phyloP scores from a whole-genome alignment of 2,888 invertebrate genomes.

The Drosophila lacicola region DNA sequence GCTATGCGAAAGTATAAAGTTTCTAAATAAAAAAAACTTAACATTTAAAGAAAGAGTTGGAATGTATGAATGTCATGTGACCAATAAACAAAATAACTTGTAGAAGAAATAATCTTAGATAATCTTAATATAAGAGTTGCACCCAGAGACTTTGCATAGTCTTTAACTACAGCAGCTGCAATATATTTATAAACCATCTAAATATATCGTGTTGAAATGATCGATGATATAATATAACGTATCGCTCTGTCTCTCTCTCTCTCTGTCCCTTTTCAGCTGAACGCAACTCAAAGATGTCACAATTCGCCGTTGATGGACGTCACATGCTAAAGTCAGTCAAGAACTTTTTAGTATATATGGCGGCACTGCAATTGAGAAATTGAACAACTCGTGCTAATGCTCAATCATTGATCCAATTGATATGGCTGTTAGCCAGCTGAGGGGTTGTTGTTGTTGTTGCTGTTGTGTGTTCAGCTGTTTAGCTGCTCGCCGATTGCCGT shows the following conservation, averaged over 20 bases:
- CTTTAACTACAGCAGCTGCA: not conserved
- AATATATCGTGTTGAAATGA: constrained; percentile 12
- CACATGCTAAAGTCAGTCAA: constrained; percentile 30
- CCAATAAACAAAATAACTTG: not conserved
- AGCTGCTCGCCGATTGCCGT: constrained; percentile 26
- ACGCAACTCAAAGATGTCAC: constrained; percentile 29
- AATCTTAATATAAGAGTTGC: too few species aligned
- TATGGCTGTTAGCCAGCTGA: constrained; percentile 47
- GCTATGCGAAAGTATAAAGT: too few species aligned
- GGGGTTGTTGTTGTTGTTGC: constrained; percentile 35
- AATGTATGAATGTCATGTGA: too few species aligned
- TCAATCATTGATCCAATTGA: constrained; percentile 71
- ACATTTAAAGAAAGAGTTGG: too few species aligned
- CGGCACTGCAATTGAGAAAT: constrained; percentile 47
- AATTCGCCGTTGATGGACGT: constrained; percentile 8
- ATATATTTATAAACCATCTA: not conserved
- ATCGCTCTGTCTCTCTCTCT: too few species aligned
- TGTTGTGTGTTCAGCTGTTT: constrained; percentile 13
- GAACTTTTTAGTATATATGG: not conserved
- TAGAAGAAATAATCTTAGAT: not conserved
- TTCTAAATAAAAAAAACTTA: too few species aligned
- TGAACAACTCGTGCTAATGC: constrained; percentile 69
- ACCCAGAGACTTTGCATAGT: too few species aligned
- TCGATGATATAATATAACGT: constrained; percentile 25
- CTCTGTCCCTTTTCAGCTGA: not conserved